Percentiles rank a stretch among this genome's conserved stretches.
These are phyloP conservation scores for Miniopterus natalensis DNA, from an alignment of 2,113 vertebrate genomes.

Conservation along the genomic window DNA sequence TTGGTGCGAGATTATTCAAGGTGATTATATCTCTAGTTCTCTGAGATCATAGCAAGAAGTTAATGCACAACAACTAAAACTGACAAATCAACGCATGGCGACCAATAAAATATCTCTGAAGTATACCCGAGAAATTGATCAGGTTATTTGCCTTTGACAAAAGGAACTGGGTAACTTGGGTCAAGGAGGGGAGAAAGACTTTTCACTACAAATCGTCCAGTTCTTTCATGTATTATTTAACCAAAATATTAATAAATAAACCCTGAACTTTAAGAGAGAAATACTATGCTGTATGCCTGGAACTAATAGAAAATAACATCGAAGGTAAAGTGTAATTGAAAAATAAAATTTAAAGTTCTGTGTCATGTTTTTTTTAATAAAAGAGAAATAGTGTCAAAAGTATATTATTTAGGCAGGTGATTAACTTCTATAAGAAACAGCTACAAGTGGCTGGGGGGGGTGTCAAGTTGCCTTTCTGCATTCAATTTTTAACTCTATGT, in stretches of 20 bases:
- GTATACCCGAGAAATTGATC: neutral
- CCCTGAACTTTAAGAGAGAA: neutral
- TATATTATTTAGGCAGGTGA: neutral
- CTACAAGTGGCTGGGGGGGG: neutral
- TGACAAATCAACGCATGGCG: conserved; percentile 9
- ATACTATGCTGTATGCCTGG: neutral
- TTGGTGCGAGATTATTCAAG: neutral
- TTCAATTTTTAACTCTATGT: neutral
- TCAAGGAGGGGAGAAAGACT: neutral
- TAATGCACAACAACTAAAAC: neutral
- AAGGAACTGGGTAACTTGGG: neutral
- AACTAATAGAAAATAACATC: neutral
- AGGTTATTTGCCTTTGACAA: neutral
- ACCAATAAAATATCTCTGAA: neutral
- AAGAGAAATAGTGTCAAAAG: neutral
- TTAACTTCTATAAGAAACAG: neutral
- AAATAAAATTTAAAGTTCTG: neutral
- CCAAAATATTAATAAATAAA: conserved; percentile 41
- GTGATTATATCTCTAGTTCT: neutral
- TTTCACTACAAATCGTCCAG: neutral
- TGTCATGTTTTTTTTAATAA: neutral
- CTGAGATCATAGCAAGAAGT: conserved; percentile 24
- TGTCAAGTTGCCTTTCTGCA: neutral
- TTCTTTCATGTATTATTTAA: conserved; percentile 23
- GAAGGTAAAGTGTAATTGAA: neutral